These are phyloP conservation scores for Athripsodes cinereus DNA, from an alignment of 2,888 invertebrate species.

Conservation along the genomic window DNA sequence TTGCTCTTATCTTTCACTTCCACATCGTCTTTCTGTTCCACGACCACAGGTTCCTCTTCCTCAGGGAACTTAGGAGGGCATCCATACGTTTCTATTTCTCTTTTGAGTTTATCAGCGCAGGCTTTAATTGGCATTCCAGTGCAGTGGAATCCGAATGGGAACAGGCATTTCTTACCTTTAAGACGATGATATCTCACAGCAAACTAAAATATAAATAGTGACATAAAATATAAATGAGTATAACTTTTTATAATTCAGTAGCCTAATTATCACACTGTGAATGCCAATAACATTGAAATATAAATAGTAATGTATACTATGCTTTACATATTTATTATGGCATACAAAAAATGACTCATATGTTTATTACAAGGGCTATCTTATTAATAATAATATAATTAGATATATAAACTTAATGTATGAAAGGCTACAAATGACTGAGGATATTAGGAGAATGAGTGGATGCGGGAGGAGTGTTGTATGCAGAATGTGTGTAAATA, in stretches of 20 bases:
- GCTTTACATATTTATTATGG: no score
- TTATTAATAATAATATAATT: no score
- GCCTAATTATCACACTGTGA: no score
- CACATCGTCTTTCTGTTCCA: constrained; percentile 47
- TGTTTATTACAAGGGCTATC: no score
- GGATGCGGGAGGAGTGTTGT: no score
- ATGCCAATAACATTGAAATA: not conserved
- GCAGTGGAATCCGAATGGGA: constrained; percentile 98
- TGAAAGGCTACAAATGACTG: not conserved
- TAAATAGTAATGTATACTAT: not conserved
- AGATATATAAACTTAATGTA: not conserved
- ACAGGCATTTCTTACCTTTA: constrained; percentile 83
- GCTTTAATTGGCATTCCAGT: constrained; percentile 99
- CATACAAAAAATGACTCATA: no score
- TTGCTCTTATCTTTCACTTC: constrained; percentile 78
- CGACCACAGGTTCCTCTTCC: constrained; percentile 43
- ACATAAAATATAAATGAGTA: constrained; percentile 3
- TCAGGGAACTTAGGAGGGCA: constrained; percentile 87
- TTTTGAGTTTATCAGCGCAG: constrained; percentile 93
- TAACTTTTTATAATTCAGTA: not conserved
- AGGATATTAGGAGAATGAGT: no score
- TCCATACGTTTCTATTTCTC: constrained; percentile 89
- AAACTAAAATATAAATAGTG: constrained; percentile 56
- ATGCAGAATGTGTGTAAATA: no score
- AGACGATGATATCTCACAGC: constrained; percentile 87